phyloP scores from a whole-genome alignment of 2,797 vertebrate species.

The Lemur catta region DNA sequence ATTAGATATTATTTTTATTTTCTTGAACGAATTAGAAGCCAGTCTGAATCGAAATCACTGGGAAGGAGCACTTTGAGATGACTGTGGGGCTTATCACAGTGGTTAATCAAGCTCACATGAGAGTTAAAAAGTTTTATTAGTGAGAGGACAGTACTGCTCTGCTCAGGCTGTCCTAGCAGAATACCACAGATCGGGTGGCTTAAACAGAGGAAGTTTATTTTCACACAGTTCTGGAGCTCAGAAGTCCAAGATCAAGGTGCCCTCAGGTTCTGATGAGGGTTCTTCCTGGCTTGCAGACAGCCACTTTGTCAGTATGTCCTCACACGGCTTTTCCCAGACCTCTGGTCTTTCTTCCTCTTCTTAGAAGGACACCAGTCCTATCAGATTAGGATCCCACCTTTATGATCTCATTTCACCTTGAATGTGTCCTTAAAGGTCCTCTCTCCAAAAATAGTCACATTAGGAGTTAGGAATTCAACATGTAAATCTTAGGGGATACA shows the following conservation, averaged over 20 bases:
- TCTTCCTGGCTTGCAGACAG: background rate
- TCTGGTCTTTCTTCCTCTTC: background rate
- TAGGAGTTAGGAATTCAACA: background rate
- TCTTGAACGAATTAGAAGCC: background rate
- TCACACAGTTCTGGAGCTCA: background rate
- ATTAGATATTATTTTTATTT: background rate
- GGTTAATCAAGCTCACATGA: background rate
- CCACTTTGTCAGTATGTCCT: background rate
- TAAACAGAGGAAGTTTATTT: background rate
- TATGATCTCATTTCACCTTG: background rate
- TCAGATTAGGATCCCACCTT: background rate
- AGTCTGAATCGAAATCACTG: background rate
- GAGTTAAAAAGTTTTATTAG: background rate
- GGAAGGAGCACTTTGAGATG: background rate
- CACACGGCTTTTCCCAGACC: background rate
- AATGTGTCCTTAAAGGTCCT: background rate
- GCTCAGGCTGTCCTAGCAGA: background rate
- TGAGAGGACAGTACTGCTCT: no score
- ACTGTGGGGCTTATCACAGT: background rate
- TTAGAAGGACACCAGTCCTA: background rate
- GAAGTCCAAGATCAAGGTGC: background rate
- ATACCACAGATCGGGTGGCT: accelerated
- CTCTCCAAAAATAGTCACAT: background rate
- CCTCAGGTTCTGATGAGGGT: no score
- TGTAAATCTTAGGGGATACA: background rate